phyloP scores from a whole-genome alignment of 2,888 invertebrate species.

The Ectropis crepuscularia region DNA sequence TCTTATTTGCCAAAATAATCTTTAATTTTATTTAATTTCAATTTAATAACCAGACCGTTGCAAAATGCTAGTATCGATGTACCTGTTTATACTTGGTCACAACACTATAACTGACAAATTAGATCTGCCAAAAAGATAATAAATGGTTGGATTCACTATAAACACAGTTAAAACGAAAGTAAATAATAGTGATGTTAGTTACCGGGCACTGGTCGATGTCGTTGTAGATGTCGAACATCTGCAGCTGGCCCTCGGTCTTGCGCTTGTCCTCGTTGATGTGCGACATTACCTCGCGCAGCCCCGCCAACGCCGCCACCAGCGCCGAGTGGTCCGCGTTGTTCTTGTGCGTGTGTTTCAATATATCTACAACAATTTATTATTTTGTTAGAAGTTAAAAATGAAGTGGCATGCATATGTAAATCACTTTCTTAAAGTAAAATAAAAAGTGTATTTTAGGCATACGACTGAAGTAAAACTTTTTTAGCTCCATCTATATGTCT shows the following conservation, averaged over 20 bases:
- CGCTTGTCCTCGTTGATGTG: conserved; percentile 99
- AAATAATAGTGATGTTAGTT: conserved; percentile 48
- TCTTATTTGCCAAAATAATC: no score
- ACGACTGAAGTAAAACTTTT: no score
- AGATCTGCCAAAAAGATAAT: no score
- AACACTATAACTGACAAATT: no score
- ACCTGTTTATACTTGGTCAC: no score
- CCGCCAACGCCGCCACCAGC: conserved; percentile 93
- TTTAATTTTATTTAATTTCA: no score
- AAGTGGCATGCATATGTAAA: neutral
- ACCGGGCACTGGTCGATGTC: conserved; percentile 99
- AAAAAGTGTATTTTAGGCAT: no score
- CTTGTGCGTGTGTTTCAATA: conserved; percentile 95
- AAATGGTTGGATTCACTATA: no score
- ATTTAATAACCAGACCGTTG: no score
- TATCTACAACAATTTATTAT: conserved; percentile 85
- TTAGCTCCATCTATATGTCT: no score
- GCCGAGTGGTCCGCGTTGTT: conserved; percentile 94
- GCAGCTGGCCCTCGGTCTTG: conserved; percentile 97
- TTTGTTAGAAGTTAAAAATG: neutral
- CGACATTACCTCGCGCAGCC: conserved; percentile 96
- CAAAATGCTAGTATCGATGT: no score
- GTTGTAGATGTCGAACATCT: conserved; percentile 98
- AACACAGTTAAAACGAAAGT: neutral
- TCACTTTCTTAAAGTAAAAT: neutral